Evolutionary conservation across 2,797 vertebrate genomes (phyloP).

Genomic region (Rhynchotus rufescens): DNA sequence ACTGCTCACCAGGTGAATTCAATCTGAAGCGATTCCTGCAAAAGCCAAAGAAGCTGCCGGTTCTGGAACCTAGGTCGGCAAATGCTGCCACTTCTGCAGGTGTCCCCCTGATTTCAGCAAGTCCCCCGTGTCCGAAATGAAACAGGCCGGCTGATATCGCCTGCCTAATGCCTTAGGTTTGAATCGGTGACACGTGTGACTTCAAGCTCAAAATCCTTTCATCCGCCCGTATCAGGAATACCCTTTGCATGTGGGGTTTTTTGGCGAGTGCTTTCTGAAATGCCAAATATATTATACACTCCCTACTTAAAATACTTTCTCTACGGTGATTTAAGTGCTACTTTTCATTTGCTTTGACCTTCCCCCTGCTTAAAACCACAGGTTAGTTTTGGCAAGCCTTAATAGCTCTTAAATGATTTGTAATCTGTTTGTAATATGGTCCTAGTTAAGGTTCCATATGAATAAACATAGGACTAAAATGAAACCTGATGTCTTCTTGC

Average conservation of each 20-base stretch:
- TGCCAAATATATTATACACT: not conserved
- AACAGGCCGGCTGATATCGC: not conserved
- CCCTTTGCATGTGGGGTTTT: not conserved
- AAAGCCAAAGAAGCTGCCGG: not conserved
- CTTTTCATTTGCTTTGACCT: slow-evolving; percentile 9
- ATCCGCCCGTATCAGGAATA: not conserved
- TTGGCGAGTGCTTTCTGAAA: not conserved
- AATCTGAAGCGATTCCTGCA: not conserved
- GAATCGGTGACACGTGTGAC: not conserved
- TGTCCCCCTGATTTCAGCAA: not conserved
- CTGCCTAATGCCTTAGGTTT: not conserved
- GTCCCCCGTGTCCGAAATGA: not conserved
- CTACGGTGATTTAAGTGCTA: not conserved
- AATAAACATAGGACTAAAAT: slow-evolving; percentile 27
- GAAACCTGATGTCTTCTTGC: slow-evolving; percentile 24
- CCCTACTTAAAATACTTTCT: not conserved
- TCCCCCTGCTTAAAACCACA: not conserved
- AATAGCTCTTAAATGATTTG: slow-evolving; percentile 18
- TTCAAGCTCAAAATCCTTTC: not conserved
- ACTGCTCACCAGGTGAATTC: not conserved
- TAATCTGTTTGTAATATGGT: slow-evolving; percentile 35
- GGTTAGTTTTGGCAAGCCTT: slow-evolving; percentile 17
- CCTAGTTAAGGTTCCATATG: slow-evolving; percentile 5
- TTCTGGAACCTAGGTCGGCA: not conserved
- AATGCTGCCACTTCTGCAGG: not conserved